Conservation (phyloP, 2,888 invertebrate genomes). For the Protophormia terraenovae region DNA sequence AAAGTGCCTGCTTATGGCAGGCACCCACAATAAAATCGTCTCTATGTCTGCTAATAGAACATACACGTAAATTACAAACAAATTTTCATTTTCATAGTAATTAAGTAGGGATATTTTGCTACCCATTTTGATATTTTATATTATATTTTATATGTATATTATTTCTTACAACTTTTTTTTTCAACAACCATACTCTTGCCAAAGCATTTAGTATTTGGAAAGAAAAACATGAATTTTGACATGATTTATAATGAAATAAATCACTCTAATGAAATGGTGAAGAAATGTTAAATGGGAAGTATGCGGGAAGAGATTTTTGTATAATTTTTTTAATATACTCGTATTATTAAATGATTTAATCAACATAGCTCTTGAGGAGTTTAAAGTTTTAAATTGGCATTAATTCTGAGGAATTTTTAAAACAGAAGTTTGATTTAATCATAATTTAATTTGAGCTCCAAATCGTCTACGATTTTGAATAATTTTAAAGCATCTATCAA, state of each 20-base stretch:
- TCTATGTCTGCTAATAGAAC: not conserved
- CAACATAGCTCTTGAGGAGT: too few species aligned
- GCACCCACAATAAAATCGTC: constrained; percentile 33
- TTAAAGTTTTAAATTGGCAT: too few species aligned
- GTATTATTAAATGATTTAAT: too few species aligned
- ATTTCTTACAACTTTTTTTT: not conserved
- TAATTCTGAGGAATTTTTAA: too few species aligned
- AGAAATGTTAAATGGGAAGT: not conserved
- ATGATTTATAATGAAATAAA: constrained; percentile 58
- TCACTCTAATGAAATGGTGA: not conserved
- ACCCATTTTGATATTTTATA: not conserved
- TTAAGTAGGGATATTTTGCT: constrained; percentile 38
- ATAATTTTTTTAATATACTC: too few species aligned
- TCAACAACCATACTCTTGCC: not conserved
- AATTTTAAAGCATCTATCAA: too few species aligned
- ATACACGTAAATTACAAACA: constrained; percentile 29
- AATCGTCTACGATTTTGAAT: too few species aligned
- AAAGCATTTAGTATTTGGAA: not conserved
- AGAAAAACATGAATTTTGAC: constrained; percentile 21
- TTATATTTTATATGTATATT: not conserved
- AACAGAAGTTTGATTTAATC: too few species aligned
- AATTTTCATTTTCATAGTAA: constrained; percentile 55
- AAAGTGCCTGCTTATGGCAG: constrained; percentile 32
- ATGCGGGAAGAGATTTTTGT: not conserved
- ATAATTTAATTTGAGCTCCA: too few species aligned